Evolutionary conservation across 2,888 invertebrate genomes (phyloP).

Genomic region (Hemistola chrysoprasaria): DNA sequence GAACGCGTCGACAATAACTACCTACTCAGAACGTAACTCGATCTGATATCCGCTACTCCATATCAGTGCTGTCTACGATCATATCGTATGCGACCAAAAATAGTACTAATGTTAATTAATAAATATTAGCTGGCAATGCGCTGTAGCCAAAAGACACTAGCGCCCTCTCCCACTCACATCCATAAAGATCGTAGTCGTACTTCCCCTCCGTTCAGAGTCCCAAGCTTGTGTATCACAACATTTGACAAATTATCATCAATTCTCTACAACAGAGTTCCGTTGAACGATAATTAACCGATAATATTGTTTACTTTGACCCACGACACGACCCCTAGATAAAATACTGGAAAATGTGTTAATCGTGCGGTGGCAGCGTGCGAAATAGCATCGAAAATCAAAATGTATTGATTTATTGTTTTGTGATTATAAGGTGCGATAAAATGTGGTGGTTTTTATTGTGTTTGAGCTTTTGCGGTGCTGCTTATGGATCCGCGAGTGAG

Average conservation of each 20-base stretch:
- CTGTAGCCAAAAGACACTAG: too few relatives aligned
- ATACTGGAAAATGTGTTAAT: constrained; percentile 46
- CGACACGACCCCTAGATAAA: constrained; percentile 55
- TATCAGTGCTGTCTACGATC: too few relatives aligned
- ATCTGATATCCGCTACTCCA: constrained; percentile 12
- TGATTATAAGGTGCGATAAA: constrained; percentile 57
- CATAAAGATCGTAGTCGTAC: constrained; percentile 1
- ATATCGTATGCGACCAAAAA: too few relatives aligned
- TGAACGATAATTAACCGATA: constrained; percentile 62
- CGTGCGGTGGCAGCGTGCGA: constrained; percentile 46
- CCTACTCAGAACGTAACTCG: constrained; percentile 15
- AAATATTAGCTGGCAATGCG: too few relatives aligned
- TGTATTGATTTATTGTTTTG: constrained; percentile 51
- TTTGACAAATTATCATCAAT: constrained; percentile 26
- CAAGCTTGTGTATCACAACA: constrained; percentile 24
- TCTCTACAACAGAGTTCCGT: constrained; percentile 38
- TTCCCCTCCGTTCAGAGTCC: constrained; percentile 24
- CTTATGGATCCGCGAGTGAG: constrained; percentile 65
- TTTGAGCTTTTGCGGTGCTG: constrained; percentile 56
- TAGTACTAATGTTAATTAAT: too few relatives aligned
- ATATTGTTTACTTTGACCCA: constrained; percentile 69
- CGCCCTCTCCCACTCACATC: too few relatives aligned
- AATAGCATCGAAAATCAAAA: constrained; percentile 31
- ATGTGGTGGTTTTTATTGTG: constrained; percentile 66
- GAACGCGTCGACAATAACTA: neutral